Conservation (phyloP, 2,797 vertebrate genomes). For the Gymnoscopelus braueri region DNA sequence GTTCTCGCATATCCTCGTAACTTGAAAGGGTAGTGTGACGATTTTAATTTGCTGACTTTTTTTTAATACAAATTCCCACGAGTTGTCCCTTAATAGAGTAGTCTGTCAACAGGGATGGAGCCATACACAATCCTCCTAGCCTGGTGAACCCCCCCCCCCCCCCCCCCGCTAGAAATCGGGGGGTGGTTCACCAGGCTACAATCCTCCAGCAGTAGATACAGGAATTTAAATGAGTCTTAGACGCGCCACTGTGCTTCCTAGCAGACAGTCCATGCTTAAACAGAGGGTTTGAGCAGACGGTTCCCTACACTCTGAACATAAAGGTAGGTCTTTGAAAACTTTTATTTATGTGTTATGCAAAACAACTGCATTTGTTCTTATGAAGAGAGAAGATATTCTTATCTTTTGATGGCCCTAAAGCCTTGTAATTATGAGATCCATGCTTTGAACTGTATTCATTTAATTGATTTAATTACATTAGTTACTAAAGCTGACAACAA, state of each 20-base stretch:
- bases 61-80: no score
- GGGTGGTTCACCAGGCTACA: conserved; percentile 58
- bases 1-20: no score
- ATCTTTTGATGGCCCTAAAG: background rate
- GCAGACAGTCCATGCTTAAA: conserved; percentile 25
- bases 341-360: background rate
- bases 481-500: background rate
- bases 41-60: no score
- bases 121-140: background rate
- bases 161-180: background rate
- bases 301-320: conserved; percentile 5
- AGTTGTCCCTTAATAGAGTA: no score
- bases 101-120: no score
- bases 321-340: conserved; percentile 49
- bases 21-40: no score
- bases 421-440: background rate
- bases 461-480: background rate
- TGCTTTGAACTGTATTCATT: no score
- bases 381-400: background rate
- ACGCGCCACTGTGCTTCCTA: conserved; percentile 47
- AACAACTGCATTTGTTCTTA: background rate
- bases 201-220: conserved; percentile 34
- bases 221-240: conserved; percentile 74
- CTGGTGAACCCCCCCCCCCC: no score
- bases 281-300: conserved; percentile 17